phyloP scores from a whole-genome alignment of 2,888 invertebrate genomes.

The Apotomis capreana region DNA sequence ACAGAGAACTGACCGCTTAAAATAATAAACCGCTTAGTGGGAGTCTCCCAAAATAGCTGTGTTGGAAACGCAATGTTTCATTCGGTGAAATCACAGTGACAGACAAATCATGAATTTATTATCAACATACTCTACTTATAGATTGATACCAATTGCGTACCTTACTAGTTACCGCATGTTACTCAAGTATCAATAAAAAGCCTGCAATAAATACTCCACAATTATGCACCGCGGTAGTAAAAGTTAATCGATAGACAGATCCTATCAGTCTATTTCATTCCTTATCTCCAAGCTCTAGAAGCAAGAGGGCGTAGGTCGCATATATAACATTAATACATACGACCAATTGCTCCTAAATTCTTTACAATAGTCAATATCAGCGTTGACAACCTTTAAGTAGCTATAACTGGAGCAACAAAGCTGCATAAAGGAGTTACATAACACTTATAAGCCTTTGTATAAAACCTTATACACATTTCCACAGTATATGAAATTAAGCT shows the following conservation, averaged over 20 bases:
- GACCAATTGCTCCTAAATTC: background rate
- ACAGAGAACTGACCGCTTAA: no score
- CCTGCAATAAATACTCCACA: background rate
- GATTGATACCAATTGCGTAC: no score
- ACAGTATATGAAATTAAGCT: background rate
- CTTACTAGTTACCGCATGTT: no score
- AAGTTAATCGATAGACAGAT: slow-evolving; percentile 8
- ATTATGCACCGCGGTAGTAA: slow-evolving; percentile 5
- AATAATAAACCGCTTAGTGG: no score
- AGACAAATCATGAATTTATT: no score
- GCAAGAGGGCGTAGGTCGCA: background rate
- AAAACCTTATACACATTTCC: background rate
- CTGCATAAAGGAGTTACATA: slow-evolving; percentile 44
- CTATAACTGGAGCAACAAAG: slow-evolving; percentile 33
- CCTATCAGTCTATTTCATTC: slow-evolving; percentile 12
- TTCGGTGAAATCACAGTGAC: no score
- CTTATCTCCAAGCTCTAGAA: background rate
- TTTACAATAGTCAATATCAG: slow-evolving; percentile 9
- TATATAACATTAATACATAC: background rate
- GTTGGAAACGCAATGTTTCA: no score
- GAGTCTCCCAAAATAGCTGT: no score
- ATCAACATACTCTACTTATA: no score
- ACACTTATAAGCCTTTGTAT: slow-evolving; percentile 29
- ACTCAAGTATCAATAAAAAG: background rate
- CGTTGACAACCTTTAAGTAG: slow-evolving; percentile 37